Base-by-base conservation (phyloP, 2,888 invertebrate genomes). In the Andrena haemorrhoa region DNA sequence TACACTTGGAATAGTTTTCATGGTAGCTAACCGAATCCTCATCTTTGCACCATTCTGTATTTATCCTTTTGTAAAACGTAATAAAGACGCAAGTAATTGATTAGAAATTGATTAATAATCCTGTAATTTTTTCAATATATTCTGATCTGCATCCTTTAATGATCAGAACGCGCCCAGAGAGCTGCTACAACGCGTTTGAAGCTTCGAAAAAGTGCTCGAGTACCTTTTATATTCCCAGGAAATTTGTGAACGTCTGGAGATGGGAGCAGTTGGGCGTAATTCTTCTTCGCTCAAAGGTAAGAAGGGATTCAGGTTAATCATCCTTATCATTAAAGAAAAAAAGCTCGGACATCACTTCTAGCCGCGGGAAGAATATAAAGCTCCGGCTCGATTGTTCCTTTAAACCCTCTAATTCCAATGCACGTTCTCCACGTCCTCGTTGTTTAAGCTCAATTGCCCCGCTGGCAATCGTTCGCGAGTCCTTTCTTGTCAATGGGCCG, bases 401-500 rank as follows among this genome's bases (percentile, higher is more conserved):
- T 65, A 63, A 75, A 75, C 56, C 49, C 65, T 73, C 58, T 79
- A 81, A 83, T 85, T 78, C 68, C 71, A 23, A 83, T 75, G 76
- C 77, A 65, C 74, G 64, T 64, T 74, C 49, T 56, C 51, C 60
- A 60, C 60, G 70, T 63, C 58, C 61, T 73, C 68, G 65, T 79
- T 81, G 60, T 64, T 69, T 75, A 79, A 81, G 79, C 75, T 71
- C 84, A 63, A 85, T 82, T 79, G 71, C 75, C 73, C 20, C 41
- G 76, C 80, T 69, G 80, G 77, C 83, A 81, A 75, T 75, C 78
- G 78, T 81, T 79, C 71, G 75, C 75, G 75, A 75, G 71, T 66
- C 65, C 76, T 82, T 76, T 68, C 85, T 75, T 61, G 79, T 75
- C 85, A 85, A 85, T 82, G 84, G 72, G 29, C 81, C 79, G 84